phyloP scores from a whole-genome alignment of 2,113 vertebrate genomes.

The Euleptes europaea region DNA sequence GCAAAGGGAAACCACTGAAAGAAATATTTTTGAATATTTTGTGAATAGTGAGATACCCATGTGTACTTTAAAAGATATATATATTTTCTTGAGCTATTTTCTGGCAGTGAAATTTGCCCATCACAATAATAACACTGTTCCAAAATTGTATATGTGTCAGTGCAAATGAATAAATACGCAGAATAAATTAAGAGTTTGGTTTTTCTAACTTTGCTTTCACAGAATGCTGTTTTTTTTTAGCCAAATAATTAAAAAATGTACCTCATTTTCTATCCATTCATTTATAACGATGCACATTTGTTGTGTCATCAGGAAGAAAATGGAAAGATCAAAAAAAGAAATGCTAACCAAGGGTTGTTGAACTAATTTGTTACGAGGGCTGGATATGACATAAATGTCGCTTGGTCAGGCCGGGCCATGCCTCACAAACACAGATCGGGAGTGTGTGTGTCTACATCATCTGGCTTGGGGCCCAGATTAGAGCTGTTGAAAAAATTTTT shows the following conservation, averaged over 20 bases:
- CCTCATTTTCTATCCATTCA: background rate
- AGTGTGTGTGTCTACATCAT: no score
- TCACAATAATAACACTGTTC: no score
- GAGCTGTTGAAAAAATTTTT: no score
- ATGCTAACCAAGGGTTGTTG: no score
- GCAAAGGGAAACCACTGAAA: background rate
- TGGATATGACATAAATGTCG: no score
- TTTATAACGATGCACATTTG: background rate
- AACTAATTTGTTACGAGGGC: no score
- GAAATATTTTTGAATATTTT: conserved; percentile 10
- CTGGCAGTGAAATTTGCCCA: conserved; percentile 10
- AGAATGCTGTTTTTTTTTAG: no score
- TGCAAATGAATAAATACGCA: background rate
- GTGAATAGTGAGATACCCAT: background rate
- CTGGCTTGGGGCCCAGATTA: no score
- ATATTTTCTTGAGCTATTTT: conserved; percentile 18
- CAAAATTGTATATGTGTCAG: no score
- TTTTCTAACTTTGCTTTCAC: background rate
- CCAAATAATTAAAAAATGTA: no score
- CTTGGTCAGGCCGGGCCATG: no score
- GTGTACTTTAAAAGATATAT: conserved; percentile 22
- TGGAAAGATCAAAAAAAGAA: background rate
- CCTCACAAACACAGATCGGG: no score
- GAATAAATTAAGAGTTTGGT: background rate
- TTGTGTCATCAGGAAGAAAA: background rate